Base-by-base conservation (phyloP, 2,113 vertebrate genomes). In the Leptobrachium ailaonicum region DNA sequence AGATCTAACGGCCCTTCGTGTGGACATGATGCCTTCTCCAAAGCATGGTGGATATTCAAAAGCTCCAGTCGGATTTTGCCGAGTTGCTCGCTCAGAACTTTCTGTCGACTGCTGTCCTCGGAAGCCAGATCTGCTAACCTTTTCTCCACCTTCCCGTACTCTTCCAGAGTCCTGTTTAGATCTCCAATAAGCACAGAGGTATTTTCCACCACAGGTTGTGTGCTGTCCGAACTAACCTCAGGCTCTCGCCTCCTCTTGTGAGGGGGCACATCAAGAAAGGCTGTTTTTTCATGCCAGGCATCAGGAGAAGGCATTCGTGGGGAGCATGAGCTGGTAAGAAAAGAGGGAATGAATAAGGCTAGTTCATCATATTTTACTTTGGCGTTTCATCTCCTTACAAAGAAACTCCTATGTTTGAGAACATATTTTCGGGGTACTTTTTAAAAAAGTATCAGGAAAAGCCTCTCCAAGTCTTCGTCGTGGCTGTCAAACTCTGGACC, bases 41-140 rank as follows among this genome's bases (percentile, higher is more conserved):
- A 89, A 0, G 95, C 95, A 87, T 94, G 93, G 76, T 97, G 96
- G 79, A 99, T 96, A 83, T 95, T 94, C 73, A 95, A 94, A 50
- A 99, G 94, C 86, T 98, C 97, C 0, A 85, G 90, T 64, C 95
- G 95, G 83, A 98, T 98, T 89, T 96, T 97, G 79, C 93, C 89
- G 76, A 98, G 91, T 84, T 97, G 97, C 2, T 97, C 96, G 84
- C 95, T 94, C 58, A 98, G 92, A 76, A 96, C 94, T 53, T 89
- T 89, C 63, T 98, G 95, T 10, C 88, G 93, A 0, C 94, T 92
- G 2, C 88, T 90, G 75, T 95, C 92, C 0, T 94, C 89, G 7
- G 94, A 92, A 1, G 88, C 91, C 76, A 97, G 76, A 82, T 94
- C 90, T 41, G 95, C 94, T 45, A 97, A 90, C 73, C 93, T 92